Percentiles rank a stretch among this genome's conserved stretches.
Conservation (phyloP, 2,888 invertebrate genomes). For the Drosophila mimica region DNA sequence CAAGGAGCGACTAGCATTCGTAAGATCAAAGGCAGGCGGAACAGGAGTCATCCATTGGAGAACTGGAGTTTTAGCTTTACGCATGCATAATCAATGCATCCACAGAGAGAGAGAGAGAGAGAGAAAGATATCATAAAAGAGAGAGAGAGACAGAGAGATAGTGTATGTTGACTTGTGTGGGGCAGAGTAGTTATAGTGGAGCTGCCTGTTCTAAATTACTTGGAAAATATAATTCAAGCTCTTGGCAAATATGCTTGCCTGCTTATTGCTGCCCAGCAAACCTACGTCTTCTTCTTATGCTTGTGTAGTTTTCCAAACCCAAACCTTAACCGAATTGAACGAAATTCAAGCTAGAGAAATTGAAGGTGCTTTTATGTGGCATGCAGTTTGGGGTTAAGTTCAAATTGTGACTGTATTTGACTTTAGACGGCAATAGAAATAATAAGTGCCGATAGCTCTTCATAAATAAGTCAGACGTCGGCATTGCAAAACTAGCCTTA, state of each 20-base stretch:
- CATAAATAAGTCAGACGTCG: background rate
- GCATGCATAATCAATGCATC: constrained; percentile 80
- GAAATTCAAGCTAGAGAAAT: constrained; percentile 4
- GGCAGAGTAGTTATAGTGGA: constrained; percentile 7
- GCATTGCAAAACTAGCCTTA: background rate
- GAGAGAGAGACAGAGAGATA: constrained; percentile 7
- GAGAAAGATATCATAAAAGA: constrained; percentile 1
- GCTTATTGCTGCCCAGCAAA: constrained; percentile 24
- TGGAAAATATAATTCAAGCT: constrained; percentile 67
- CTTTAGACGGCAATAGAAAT: background rate
- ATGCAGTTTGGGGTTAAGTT: background rate
- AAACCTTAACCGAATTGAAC: constrained; percentile 4
- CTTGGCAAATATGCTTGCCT: constrained; percentile 46
- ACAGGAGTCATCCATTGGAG: constrained; percentile 38
- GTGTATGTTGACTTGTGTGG: background rate
- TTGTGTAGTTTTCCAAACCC: background rate
- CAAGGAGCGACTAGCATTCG: constrained; percentile 18
- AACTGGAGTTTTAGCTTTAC: constrained; percentile 65
- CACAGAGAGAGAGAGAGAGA: background rate
- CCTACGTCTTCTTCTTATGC: background rate
- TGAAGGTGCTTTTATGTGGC: background rate
- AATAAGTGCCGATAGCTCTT: background rate
- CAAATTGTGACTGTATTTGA: background rate
- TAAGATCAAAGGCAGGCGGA: constrained; percentile 57
- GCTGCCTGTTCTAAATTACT: constrained; percentile 62